Percentiles rank a stretch among this genome's conserved stretches.
Evolutionary conservation across 2,797 vertebrate species (phyloP).

Genomic region (Sternotherus odoratus): DNA sequence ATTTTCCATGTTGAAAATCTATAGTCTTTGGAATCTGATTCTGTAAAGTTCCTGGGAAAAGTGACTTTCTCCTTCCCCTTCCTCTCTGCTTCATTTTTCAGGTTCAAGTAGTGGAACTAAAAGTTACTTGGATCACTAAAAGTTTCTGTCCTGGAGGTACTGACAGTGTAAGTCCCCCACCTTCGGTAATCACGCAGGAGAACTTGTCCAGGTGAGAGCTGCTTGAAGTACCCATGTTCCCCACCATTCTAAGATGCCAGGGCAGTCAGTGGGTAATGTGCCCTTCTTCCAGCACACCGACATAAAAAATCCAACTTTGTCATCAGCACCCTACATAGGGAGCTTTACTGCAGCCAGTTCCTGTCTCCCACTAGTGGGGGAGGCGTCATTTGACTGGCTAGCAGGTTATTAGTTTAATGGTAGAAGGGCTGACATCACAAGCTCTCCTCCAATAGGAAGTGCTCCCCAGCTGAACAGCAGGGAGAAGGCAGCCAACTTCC

Average conservation of each 20-base stretch:
- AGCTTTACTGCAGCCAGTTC: neutral
- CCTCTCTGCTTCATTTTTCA: conserved; percentile 53
- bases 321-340: neutral
- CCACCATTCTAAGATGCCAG: neutral
- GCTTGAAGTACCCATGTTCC: neutral
- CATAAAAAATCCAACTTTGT: neutral
- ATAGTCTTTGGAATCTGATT: neutral
- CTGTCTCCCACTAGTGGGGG: neutral
- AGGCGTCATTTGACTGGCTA: neutral
- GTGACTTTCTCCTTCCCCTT: neutral
- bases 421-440: fast-evolving
- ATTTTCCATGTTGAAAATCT: neutral
- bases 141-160: conserved; percentile 96
- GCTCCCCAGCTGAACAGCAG: neutral
- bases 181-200: conserved; percentile 93
- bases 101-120: conserved; percentile 96
- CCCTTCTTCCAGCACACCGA: neutral
- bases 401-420: neutral
- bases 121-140: conserved; percentile 98
- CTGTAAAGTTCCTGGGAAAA: neutral
- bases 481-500: fast-evolving
- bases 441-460: neutral
- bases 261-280: neutral
- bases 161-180: conserved; percentile 94
- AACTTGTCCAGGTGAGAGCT: conserved; percentile 92